These are phyloP conservation scores for Euborellia annulipes DNA, from an alignment of 1,140 invertebrate genomes.

Conservation along the genomic window DNA sequence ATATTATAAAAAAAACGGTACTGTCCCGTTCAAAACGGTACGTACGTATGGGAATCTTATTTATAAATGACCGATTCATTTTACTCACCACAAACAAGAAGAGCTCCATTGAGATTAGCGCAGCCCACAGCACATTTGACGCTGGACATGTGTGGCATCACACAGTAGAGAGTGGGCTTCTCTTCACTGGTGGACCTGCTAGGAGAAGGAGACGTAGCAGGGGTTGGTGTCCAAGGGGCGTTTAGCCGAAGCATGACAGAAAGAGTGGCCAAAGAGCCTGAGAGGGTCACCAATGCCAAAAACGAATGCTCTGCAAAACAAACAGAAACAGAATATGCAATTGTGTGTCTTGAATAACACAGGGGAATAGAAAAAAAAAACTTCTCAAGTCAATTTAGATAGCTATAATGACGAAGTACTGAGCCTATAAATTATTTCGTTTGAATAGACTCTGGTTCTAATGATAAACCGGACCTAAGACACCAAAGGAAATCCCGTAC, in stretches of 20 bases:
- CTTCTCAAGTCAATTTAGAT: no score
- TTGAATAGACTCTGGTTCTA: no score
- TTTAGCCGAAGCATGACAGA: constrained; percentile 44
- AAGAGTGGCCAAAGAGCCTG: constrained; percentile 41
- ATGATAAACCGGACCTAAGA: no score
- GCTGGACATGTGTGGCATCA: constrained; percentile 46
- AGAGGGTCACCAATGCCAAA: constrained; percentile 46
- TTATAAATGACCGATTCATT: no score
- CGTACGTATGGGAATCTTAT: no score
- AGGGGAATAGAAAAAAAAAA: constrained; percentile 1
- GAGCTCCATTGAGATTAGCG: constrained; percentile 43
- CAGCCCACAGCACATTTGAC: constrained; percentile 59
- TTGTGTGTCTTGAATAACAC: no score
- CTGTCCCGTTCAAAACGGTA: no score
- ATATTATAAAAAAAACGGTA: no score
- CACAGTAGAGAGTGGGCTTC: constrained; percentile 39
- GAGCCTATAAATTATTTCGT: no score
- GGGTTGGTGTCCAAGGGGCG: constrained; percentile 28
- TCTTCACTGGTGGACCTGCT: constrained; percentile 22
- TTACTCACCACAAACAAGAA: constrained; percentile 55
- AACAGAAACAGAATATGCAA: no score
- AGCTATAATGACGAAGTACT: no score
- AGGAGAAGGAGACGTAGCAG: constrained; percentile 19
- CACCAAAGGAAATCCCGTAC: no score
- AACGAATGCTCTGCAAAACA: constrained; percentile 39